These are phyloP conservation scores for Eubasilissa splendida DNA, from an alignment of 2,888 invertebrate genomes.

Conservation along the genomic window DNA sequence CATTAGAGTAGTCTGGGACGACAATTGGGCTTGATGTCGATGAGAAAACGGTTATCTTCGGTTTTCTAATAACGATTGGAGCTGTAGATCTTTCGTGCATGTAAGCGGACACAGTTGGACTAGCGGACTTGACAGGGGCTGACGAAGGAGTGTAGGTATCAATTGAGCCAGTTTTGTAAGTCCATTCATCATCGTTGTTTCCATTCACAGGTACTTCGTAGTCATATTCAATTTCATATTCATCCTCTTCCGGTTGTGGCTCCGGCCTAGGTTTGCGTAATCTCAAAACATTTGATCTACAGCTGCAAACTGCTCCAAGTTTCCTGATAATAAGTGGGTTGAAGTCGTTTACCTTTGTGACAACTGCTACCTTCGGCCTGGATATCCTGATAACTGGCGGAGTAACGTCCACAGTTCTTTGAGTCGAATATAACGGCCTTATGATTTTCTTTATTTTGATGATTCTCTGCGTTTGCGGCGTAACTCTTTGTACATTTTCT, in stretches of 20 bases:
- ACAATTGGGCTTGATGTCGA: constrained; percentile 70
- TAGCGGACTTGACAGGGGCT: constrained; percentile 41
- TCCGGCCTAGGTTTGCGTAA: constrained; percentile 62
- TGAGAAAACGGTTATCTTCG: constrained; percentile 62
- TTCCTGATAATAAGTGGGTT: constrained; percentile 81
- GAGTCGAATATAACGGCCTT: constrained; percentile 66
- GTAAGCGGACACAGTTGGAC: constrained; percentile 45
- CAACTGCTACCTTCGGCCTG: constrained; percentile 73
- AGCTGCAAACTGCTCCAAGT: constrained; percentile 82
- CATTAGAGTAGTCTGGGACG: constrained; percentile 70
- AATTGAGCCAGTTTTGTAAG: constrained; percentile 61
- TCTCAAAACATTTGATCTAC: constrained; percentile 73
- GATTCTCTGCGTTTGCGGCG: constrained; percentile 56
- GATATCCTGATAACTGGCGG: constrained; percentile 64
- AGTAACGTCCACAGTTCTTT: constrained; percentile 67
- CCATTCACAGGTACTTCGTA: constrained; percentile 64
- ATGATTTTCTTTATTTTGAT: constrained; percentile 59
- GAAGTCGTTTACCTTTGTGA: constrained; percentile 80
- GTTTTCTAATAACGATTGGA: constrained; percentile 61
- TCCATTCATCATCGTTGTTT: constrained; percentile 63
- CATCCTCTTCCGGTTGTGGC: constrained; percentile 62
- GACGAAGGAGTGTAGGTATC: constrained; percentile 42
- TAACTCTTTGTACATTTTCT: constrained; percentile 62
- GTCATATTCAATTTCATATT: constrained; percentile 60
- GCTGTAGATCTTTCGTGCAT: constrained; percentile 56